Evolutionary conservation across 2,888 invertebrate genomes (phyloP).

Genomic region (Acleris sparsana): DNA sequence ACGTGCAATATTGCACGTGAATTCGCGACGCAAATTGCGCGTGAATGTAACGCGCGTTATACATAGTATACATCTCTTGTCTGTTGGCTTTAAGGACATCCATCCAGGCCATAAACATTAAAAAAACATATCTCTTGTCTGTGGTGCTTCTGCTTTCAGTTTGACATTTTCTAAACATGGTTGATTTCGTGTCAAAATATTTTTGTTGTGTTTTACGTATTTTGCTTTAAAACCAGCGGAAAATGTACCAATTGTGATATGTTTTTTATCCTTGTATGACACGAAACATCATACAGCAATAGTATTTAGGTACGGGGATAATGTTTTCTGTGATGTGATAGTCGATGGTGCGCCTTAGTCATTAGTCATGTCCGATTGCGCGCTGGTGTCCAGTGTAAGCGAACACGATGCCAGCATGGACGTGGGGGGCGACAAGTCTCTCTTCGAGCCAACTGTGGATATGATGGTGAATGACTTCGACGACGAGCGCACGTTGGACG

Average conservation of each 20-base stretch:
- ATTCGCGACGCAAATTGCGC: too few relatives aligned
- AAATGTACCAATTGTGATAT: slow-evolving; percentile 62
- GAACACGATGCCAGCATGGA: slow-evolving; percentile 83
- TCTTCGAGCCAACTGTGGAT: slow-evolving; percentile 96
- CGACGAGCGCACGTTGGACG: slow-evolving; percentile 97
- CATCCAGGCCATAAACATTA: too few relatives aligned
- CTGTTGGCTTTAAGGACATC: too few relatives aligned
- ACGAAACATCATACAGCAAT: slow-evolving; percentile 35
- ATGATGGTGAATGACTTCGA: slow-evolving; percentile 99
- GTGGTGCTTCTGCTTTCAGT: too few relatives aligned
- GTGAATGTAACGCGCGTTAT: too few relatives aligned
- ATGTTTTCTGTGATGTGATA: slow-evolving; percentile 66
- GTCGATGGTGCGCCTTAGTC: slow-evolving; percentile 52
- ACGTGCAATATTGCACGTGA: too few relatives aligned
- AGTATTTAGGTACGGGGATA: slow-evolving; percentile 50
- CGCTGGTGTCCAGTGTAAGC: slow-evolving; percentile 80
- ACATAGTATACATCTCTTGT: too few relatives aligned
- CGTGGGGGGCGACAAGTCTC: slow-evolving; percentile 81
- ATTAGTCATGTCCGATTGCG: slow-evolving; percentile 82
- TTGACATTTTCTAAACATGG: slow-evolving; percentile 40
- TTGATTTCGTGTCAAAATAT: slow-evolving; percentile 76
- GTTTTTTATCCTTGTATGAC: slow-evolving; percentile 44
- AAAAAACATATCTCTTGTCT: too few relatives aligned
- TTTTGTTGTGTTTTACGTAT: slow-evolving; percentile 72
- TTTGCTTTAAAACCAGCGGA: slow-evolving; percentile 51